Conservation (phyloP, 2,113 vertebrate species). For the Ranitomeya variabilis region DNA sequence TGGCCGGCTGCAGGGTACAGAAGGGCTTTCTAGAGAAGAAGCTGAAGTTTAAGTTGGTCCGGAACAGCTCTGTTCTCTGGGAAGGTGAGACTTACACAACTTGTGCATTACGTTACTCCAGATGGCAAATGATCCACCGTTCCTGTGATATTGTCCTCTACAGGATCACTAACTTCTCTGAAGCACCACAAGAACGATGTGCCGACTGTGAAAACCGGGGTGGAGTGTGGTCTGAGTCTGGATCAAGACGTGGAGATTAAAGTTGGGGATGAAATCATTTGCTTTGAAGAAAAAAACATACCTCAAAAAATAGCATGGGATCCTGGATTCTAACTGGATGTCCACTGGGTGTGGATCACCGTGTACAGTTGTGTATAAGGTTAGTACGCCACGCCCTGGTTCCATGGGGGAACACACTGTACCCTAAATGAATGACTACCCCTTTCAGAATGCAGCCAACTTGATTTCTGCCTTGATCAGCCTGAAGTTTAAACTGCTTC, state of each 20-base stretch:
- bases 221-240: slow-evolving; percentile 90
- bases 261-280: slow-evolving; percentile 83
- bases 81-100: slow-evolving; percentile 77
- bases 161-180: slow-evolving; percentile 81
- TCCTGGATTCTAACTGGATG: slow-evolving; percentile 83
- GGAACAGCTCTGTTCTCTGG: slow-evolving; percentile 79
- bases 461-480: too few species aligned
- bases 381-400: neutral
- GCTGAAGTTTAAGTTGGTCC: slow-evolving; percentile 81
- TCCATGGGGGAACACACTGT: neutral
- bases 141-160: neutral
- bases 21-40: slow-evolving; percentile 86
- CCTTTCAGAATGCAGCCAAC: too few species aligned
- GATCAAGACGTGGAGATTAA: slow-evolving; percentile 74
- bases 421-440: neutral
- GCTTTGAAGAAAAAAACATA: slow-evolving; percentile 76
- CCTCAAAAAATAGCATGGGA: slow-evolving; percentile 83
- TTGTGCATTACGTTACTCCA: neutral
- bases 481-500: too few species aligned
- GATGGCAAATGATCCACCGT: neutral
- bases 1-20: slow-evolving; percentile 93
- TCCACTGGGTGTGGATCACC: neutral
- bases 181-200: slow-evolving; percentile 91
- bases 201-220: slow-evolving; percentile 78
- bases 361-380: neutral